Base-by-base conservation (phyloP, 2,888 invertebrate species). In the Drosophila paramelanica region DNA sequence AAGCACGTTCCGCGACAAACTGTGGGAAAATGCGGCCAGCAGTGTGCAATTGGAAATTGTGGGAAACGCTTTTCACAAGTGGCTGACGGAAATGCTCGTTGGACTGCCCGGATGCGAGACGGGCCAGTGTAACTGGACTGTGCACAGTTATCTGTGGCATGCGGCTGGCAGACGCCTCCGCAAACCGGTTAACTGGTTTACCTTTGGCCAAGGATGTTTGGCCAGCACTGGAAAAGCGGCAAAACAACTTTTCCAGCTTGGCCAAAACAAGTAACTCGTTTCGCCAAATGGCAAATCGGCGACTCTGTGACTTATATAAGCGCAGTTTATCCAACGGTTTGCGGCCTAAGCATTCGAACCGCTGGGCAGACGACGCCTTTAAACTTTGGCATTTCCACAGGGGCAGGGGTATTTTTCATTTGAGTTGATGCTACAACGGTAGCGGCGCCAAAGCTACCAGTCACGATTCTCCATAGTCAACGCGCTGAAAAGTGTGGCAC, bases 141-240 rank as follows among this genome's bases (percentile, higher is more conserved):
- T 50, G 42, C 14, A 38, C 47, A 67, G 47, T 47, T 59, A 58
- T 73, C 49, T 49, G 52, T 36, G 76, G 73, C 67, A 67, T 72
- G 66, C 33, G 38, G 47, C 38, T 41, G 62, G 67, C 73, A 77
- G 80, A 82, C 83, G 59, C 83, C 88, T 73, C 65, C 77, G 65
- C 74, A 39, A 72, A 80, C 72, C 68, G 65, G 78, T 78, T 85
- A 83, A 85, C 87, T 85, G 85, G 85, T 89, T 85, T 85, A 88
- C 89, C 85, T 85, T 85, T 89, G 86, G 74, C 84, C 85, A 85
- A 85, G 85, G 85, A 89, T 89, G 85, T 87, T 72, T 73, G 83
- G 51, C 59, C 60, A 69, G 41, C 10, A 36, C 51, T 80, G 88
- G 79, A 81, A 88, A 84, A 88, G 83, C 67, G 42, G 86, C 57